phyloP scores from a whole-genome alignment of 2,797 vertebrate species.

The Falco concolor region DNA sequence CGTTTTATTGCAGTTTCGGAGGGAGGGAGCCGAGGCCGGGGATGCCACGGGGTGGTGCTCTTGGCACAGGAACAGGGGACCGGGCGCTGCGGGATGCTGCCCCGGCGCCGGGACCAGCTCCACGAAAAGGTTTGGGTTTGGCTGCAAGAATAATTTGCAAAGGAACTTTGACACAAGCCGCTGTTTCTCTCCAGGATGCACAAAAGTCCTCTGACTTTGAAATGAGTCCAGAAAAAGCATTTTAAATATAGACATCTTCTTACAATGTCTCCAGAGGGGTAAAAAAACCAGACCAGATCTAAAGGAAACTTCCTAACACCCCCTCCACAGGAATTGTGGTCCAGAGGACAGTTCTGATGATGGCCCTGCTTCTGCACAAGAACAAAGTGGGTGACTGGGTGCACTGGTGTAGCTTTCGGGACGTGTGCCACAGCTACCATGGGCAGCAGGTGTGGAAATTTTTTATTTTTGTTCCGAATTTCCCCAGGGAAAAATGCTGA shows the following conservation, averaged over 20 bases:
- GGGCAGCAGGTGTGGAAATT: not conserved
- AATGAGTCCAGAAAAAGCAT: not conserved
- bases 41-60: constrained; percentile 40
- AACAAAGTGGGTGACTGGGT: not conserved
- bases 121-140: accelerated
- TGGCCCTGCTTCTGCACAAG: accelerated
- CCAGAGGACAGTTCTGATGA: not conserved
- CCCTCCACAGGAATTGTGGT: not conserved
- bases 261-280: not conserved
- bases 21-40: accelerated
- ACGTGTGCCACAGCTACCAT: accelerated
- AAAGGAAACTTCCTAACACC: not conserved
- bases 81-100: not conserved
- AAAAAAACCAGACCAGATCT: accelerated
- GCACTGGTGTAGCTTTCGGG: accelerated
- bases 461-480: not conserved
- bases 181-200: not conserved
- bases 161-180: not conserved
- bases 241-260: not conserved
- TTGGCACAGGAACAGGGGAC: not conserved
- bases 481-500: not conserved
- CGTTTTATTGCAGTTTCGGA: accelerated
- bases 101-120: accelerated
- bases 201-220: not conserved
- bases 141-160: not conserved